These are phyloP conservation scores for Megaptera novaeangliae DNA, from an alignment of 2,113 vertebrate species.

Conservation along the genomic window DNA sequence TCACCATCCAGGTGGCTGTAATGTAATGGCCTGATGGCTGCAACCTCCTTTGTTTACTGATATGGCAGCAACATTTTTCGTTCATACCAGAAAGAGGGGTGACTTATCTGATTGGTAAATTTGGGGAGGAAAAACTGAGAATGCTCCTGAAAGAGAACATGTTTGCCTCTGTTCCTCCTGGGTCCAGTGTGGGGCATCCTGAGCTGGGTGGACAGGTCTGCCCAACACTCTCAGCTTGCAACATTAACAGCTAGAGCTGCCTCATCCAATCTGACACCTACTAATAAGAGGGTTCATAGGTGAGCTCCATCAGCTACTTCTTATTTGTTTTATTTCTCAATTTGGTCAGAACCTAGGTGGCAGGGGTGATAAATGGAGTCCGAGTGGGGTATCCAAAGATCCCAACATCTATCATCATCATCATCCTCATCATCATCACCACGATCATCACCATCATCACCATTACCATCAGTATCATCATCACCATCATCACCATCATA, in stretches of 20 bases:
- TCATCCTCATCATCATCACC: not conserved
- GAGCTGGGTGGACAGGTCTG: not conserved
- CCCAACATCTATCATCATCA: not conserved
- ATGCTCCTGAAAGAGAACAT: not conserved
- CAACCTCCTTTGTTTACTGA: not conserved
- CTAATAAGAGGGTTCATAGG: fast-evolving
- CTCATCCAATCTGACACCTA: not conserved
- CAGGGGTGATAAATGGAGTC: fast-evolving
- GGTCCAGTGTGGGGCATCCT: too few relatives aligned
- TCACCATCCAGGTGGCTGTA: not conserved
- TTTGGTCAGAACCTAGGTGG: not conserved
- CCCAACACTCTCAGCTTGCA: fast-evolving
- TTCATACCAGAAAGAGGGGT: not conserved
- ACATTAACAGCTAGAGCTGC: fast-evolving
- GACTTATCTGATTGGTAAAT: not conserved
- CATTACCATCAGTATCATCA: too few relatives aligned
- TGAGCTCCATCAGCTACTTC: too few relatives aligned
- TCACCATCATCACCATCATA: too few relatives aligned
- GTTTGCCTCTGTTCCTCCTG: not conserved
- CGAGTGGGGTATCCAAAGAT: not conserved
- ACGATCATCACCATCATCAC: not conserved
- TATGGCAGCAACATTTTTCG: not conserved
- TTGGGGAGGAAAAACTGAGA: not conserved
- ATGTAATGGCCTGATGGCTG: not conserved
- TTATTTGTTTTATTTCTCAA: not conserved